Percentiles rank a stretch among this genome's conserved stretches.
These are phyloP conservation scores for Synergus gifuensis DNA, from an alignment of 2,888 invertebrate genomes.

Conservation along the genomic window DNA sequence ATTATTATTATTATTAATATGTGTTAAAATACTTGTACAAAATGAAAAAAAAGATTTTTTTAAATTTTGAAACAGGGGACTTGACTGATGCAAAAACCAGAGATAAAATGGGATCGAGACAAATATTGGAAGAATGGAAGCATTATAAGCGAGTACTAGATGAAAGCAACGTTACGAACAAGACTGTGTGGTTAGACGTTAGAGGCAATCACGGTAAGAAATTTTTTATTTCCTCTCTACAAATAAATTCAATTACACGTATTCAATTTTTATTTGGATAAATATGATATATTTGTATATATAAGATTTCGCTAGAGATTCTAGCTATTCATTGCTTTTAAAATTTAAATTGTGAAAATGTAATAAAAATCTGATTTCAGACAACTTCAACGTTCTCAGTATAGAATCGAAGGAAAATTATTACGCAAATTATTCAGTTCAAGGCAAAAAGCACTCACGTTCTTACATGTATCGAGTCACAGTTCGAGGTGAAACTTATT, in stretches of 20 bases:
- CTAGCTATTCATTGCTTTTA: too few relatives aligned
- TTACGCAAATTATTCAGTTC: conserved; percentile 88
- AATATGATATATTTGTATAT: too few relatives aligned
- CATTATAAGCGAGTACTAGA: conserved; percentile 86
- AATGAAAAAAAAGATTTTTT: too few relatives aligned
- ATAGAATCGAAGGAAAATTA: conserved; percentile 86
- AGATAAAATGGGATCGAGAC: conserved; percentile 89
- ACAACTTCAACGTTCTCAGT: conserved; percentile 91
- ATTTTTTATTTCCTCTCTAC: not conserved
- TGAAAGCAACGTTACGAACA: conserved; percentile 83
- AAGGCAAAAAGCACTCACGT: conserved; percentile 84
- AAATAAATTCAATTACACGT: too few relatives aligned
- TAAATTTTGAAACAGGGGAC: conserved; percentile 80
- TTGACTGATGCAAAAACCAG: conserved; percentile 91
- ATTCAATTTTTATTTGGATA: too few relatives aligned
- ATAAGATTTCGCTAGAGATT: too few relatives aligned
- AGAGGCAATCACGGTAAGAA: conserved; percentile 93
- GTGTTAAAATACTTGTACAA: too few relatives aligned
- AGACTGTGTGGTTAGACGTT: conserved; percentile 92
- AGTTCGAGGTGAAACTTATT: conserved; percentile 82
- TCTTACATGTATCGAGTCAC: conserved; percentile 86
- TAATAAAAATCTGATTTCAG: conserved; percentile 79
- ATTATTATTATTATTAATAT: too few relatives aligned
- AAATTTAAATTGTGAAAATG: too few relatives aligned
- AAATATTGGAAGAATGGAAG: conserved; percentile 90